phyloP scores from a whole-genome alignment of 64 coral and sea anemone species.

The Porites australiensis region DNA sequence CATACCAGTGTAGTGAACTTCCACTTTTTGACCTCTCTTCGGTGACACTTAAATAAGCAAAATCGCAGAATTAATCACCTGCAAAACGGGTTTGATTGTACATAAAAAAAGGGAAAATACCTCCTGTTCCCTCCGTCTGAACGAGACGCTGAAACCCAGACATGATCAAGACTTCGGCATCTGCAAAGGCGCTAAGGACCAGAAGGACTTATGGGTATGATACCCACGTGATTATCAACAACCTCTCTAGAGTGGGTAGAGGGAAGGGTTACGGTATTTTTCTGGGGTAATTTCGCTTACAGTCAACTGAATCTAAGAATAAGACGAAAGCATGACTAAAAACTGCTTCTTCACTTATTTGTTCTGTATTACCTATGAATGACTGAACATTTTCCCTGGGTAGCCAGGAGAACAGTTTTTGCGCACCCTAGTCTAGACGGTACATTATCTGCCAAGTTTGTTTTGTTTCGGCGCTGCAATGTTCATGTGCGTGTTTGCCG shows the following conservation, averaged over 20 bases:
- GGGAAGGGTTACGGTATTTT: too few species aligned
- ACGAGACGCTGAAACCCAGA: not conserved
- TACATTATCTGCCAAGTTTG: not conserved
- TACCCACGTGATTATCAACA: not conserved
- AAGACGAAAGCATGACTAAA: too few species aligned
- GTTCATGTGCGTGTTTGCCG: not conserved
- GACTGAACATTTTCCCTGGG: too few species aligned
- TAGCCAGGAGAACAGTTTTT: not conserved
- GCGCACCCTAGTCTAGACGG: not conserved
- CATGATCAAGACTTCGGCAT: not conserved
- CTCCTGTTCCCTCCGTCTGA: constrained; percentile 25
- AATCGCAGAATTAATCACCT: not conserved
- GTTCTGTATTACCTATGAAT: too few species aligned
- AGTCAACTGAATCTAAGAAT: too few species aligned
- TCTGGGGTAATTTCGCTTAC: too few species aligned
- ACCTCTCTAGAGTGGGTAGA: not conserved
- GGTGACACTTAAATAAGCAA: not conserved
- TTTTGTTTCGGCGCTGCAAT: constrained; percentile 17
- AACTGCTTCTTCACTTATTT: too few species aligned
- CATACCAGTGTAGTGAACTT: constrained; percentile 79
- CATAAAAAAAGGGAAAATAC: not conserved
- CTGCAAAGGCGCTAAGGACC: not conserved
- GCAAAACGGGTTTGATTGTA: not conserved
- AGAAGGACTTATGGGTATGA: not conserved
- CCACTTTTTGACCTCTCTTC: constrained; percentile 50